These are phyloP conservation scores for Didymodactylos carnosus DNA, from an alignment of 2,888 invertebrate genomes.

Conservation along the genomic window DNA sequence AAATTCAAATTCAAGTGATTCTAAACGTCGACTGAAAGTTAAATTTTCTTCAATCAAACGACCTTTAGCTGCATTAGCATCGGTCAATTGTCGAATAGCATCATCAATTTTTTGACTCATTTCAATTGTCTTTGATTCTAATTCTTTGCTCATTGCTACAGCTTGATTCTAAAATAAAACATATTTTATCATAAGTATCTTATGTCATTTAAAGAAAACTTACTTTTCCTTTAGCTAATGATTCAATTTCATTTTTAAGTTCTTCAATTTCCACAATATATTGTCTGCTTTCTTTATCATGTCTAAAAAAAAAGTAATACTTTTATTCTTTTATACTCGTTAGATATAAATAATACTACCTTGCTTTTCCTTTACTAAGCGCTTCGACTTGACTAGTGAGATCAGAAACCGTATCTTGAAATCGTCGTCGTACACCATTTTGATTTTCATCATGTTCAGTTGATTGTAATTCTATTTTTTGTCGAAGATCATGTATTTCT, in stretches of 20 bases:
- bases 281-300: constrained; percentile 11
- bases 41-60: constrained; percentile 7
- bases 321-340: background rate
- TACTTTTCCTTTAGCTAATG: constrained; percentile 2
- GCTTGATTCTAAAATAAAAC: constrained; percentile 1
- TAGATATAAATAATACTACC: background rate
- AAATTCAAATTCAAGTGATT: constrained; percentile 12
- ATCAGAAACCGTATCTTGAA: constrained; percentile 10
- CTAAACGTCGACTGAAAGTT: constrained; percentile 3
- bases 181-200: too few relatives aligned
- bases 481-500: constrained; percentile 10
- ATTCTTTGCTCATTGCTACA: constrained; percentile 1
- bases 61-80: background rate
- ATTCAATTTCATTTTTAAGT: constrained; percentile 6
- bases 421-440: background rate
- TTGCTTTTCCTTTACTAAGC: background rate
- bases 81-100: constrained; percentile 6
- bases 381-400: constrained; percentile 10
- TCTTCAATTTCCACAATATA: constrained; percentile 12
- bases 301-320: background rate
- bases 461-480: constrained; percentile 1
- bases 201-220: too few relatives aligned
- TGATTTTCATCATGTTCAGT: constrained; percentile 8
- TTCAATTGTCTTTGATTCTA: constrained; percentile 5
- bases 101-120: constrained; percentile 10